A percentile compares a stretch with the other conserved stretches of the same genome.
Evolutionary conservation across 2,797 vertebrate species (phyloP).

Genomic region (Calcarius lapponicus): DNA sequence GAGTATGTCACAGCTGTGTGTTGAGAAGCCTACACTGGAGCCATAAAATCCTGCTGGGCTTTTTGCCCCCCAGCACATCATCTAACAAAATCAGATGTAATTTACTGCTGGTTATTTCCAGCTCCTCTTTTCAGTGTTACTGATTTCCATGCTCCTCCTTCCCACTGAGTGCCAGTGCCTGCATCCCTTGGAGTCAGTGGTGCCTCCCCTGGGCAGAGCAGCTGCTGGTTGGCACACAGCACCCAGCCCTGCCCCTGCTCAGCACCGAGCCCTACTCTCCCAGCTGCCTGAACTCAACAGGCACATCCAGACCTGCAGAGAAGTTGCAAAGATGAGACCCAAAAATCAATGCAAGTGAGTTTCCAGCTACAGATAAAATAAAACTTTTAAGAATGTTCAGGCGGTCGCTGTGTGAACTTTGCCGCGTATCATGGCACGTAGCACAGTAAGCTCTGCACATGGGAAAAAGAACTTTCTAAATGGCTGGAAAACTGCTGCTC

Average conservation of each 20-base stretch:
- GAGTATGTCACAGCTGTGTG: neutral
- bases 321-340: neutral
- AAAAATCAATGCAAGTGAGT: neutral
- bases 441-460: neutral
- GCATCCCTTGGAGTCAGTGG: neutral
- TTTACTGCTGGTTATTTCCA: neutral
- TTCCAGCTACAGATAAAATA: neutral
- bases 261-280: neutral
- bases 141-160: neutral
- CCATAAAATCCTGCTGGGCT: neutral
- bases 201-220: neutral
- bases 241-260: accelerated
- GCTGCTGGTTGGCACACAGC: neutral
- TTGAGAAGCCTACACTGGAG: neutral
- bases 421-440: accelerated
- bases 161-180: neutral
- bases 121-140: neutral
- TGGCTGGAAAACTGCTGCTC: neutral
- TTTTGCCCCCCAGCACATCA: neutral
- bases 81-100: neutral
- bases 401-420: neutral
- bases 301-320: neutral
- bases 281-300: neutral
- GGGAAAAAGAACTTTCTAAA: neutral
- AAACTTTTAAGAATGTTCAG: neutral